A percentile compares a stretch with the other conserved stretches of the same genome.
These are phyloP conservation scores for Phrynocephalus forsythii DNA, from an alignment of 2,797 vertebrate genomes.

Conservation along the genomic window DNA sequence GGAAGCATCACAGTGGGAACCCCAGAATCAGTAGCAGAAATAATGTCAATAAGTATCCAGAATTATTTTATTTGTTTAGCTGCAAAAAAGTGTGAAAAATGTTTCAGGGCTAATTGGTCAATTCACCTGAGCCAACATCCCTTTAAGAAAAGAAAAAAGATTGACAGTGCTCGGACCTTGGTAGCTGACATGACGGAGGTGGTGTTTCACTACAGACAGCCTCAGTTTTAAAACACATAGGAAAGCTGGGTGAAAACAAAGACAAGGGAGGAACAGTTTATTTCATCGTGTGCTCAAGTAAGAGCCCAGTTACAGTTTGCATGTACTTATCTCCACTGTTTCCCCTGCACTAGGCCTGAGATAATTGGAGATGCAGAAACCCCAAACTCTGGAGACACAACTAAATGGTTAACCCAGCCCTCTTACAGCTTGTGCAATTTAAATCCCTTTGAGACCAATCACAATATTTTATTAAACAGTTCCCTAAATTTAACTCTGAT, in stretches of 20 bases:
- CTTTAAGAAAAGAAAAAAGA: background rate
- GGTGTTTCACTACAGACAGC: background rate
- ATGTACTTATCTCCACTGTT: background rate
- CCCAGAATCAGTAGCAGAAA: background rate
- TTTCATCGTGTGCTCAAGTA: background rate
- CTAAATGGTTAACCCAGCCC: background rate
- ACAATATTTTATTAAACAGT: slow-evolving; percentile 73
- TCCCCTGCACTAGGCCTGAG: background rate
- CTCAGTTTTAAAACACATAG: background rate
- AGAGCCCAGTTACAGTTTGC: background rate
- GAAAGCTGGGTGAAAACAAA: background rate
- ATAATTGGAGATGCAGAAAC: background rate
- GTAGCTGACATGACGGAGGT: background rate
- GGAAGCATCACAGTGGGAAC: no score
- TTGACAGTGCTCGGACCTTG: background rate
- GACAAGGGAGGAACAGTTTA: background rate
- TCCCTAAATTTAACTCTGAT: slow-evolving; percentile 74
- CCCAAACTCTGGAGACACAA: background rate
- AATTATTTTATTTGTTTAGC: background rate
- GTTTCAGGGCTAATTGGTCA: background rate
- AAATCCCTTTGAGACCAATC: slow-evolving; percentile 72
- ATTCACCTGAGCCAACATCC: background rate
- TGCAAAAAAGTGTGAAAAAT: background rate
- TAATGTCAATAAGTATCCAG: background rate
- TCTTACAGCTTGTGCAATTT: slow-evolving; percentile 53